Conservation (phyloP, 2,113 vertebrate species). For the Emydocephalus ijimae region DNA sequence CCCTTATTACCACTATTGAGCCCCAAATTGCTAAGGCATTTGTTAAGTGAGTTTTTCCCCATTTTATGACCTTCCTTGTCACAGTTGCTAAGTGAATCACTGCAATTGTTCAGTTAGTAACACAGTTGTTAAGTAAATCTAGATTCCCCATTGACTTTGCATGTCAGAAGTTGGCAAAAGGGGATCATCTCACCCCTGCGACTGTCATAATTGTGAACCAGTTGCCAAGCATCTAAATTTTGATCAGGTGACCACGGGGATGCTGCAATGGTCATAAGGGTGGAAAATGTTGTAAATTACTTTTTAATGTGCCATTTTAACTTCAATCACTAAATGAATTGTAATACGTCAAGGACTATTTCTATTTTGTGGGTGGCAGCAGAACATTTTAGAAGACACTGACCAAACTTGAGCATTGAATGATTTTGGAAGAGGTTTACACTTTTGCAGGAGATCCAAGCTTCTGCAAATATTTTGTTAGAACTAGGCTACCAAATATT, state of each 20-base stretch:
- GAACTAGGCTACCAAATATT: background rate
- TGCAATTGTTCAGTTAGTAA: background rate
- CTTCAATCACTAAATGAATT: too few species aligned
- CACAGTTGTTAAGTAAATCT: background rate
- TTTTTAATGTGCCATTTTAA: too few species aligned
- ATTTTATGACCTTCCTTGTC: background rate
- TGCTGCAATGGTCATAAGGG: background rate
- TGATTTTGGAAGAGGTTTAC: background rate
- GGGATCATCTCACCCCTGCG: background rate
- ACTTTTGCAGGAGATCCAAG: background rate
- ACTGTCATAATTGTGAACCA: background rate
- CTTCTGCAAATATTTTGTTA: background rate
- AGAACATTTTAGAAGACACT: background rate
- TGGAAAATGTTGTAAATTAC: background rate
- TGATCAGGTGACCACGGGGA: background rate
- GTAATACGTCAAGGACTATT: background rate
- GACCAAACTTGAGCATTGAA: background rate
- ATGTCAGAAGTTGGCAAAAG: background rate
- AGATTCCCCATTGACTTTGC: background rate
- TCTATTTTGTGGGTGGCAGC: background rate
- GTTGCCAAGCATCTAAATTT: background rate
- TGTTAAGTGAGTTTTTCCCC: background rate
- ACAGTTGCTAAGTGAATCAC: background rate
- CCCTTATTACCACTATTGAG: background rate
- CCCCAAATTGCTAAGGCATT: background rate